Conservation (phyloP, 2,113 vertebrate species). For the Chloebia gouldiae region DNA sequence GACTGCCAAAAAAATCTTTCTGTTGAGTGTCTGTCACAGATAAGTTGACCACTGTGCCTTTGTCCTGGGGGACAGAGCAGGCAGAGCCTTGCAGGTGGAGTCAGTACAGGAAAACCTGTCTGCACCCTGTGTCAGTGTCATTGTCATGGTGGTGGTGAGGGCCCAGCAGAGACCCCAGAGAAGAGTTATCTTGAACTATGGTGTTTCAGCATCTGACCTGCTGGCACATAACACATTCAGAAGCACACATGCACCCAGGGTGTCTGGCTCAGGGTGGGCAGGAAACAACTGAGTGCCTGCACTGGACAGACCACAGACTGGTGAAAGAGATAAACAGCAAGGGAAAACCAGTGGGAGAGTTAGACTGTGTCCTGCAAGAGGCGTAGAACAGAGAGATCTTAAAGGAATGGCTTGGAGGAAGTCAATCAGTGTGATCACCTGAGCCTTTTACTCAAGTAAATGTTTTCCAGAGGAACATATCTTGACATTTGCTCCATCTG, state of each 20-base stretch:
- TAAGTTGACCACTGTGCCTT: not conserved
- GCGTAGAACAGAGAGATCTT: not conserved
- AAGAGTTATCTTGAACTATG: accelerated
- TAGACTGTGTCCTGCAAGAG: not conserved
- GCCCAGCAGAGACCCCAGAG: not conserved
- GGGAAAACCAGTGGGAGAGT: not conserved
- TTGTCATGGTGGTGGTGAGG: not conserved
- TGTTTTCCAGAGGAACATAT: not conserved
- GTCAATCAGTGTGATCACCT: not conserved
- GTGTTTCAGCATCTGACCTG: not conserved
- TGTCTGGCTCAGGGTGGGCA: not conserved
- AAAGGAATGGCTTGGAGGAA: not conserved
- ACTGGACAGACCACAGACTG: not conserved
- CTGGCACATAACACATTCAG: not conserved
- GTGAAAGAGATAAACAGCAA: not conserved
- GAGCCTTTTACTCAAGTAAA: not conserved
- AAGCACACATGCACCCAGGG: not conserved
- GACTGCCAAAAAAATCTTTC: not conserved
- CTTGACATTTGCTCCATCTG: not conserved
- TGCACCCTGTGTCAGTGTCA: not conserved
- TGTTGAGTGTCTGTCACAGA: not conserved
- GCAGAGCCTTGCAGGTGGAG: not conserved
- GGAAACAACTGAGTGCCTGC: not conserved
- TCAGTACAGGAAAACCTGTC: not conserved
- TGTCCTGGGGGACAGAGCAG: not conserved